Percentiles rank a stretch among this genome's conserved stretches.
These are phyloP conservation scores for Abscondita cerata DNA, from an alignment of 2,888 invertebrate genomes.

Conservation along the genomic window DNA sequence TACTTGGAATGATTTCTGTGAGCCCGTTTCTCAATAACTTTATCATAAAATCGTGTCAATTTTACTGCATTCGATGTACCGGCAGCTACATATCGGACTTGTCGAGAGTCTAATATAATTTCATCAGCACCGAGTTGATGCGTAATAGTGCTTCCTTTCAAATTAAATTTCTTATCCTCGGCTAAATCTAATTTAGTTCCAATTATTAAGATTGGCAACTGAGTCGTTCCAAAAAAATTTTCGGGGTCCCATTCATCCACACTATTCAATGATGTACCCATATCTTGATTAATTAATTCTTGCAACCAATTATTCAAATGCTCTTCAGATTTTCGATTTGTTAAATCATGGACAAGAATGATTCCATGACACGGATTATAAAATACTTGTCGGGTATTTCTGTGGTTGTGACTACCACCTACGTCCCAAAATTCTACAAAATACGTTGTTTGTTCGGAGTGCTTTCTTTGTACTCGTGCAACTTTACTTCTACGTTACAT, in stretches of 20 bases:
- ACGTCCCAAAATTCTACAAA: slow-evolving; percentile 98
- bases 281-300: slow-evolving; percentile 83
- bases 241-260: slow-evolving; percentile 84
- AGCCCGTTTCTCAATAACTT: slow-evolving; percentile 69
- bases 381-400: slow-evolving; percentile 92
- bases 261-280: slow-evolving; percentile 33
- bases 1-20: slow-evolving; percentile 50
- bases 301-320: slow-evolving; percentile 93
- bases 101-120: slow-evolving; percentile 81
- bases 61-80: slow-evolving; percentile 95
- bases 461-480: slow-evolving; percentile 94
- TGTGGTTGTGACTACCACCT: slow-evolving; percentile 92
- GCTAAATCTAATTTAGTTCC: slow-evolving; percentile 92
- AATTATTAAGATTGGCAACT: slow-evolving; percentile 93
- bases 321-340: slow-evolving; percentile 93
- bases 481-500: slow-evolving; percentile 93
- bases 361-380: slow-evolving; percentile 94
- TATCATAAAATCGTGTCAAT: slow-evolving; percentile 92
- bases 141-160: slow-evolving; percentile 72
- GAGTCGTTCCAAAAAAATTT: slow-evolving; percentile 82
- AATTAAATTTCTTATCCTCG: slow-evolving; percentile 74
- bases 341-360: slow-evolving; percentile 95
- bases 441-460: slow-evolving; percentile 90
- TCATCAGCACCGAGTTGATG: slow-evolving; percentile 94
- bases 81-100: slow-evolving; percentile 84